Base-by-base conservation (phyloP, 2,888 invertebrate genomes). In the Xanthia togata region DNA sequence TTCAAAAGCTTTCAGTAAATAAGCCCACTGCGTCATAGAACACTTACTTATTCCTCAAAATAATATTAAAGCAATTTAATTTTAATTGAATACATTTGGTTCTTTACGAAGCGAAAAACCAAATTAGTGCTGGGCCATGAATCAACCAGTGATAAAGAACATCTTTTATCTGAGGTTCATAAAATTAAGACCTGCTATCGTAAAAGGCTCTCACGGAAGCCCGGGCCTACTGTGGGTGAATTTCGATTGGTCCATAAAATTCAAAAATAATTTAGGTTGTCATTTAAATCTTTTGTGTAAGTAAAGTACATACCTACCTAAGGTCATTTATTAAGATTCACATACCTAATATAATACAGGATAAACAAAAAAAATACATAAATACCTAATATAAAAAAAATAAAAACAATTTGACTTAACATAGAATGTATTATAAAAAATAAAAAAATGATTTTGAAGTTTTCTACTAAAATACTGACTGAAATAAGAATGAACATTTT, bases 41-140 rank as follows among this genome's bases (percentile, higher is more conserved):
- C 63, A 35, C 47, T 53, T 60, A 55, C 23, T 53, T 23, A 62
- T 62, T 59, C n/a, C 55, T 55, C 44, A 57, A 62, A 72, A 73
- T 60, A 47, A 38, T 47, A 55, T 62, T 4, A 59, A 72, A 70
- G 62, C 35, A 73, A 73, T 80, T 79, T 38, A 14, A 41, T 71
- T 81, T 73, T 20, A 62, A 73, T 81, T 63, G 50, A 55, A 67
- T 59, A 67, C 59, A 60, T 26, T 71, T 64, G 47, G 44, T 77
- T 44, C 23, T 59, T 41, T 74, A 72, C 14, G 47, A 62, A 81
- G 71, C 79, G 82, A 79, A 88, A 88, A 87, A 88, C 84, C 81
- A 82, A 88, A 88, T 88, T 90, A 88, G 85, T 87, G 89, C 81
- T 79, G 84, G 76, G 70, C 69, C 86, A 87, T 85, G 85, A 89